phyloP scores from a whole-genome alignment of 2,888 invertebrate species.

The Eudasyphora cyanicolor region DNA sequence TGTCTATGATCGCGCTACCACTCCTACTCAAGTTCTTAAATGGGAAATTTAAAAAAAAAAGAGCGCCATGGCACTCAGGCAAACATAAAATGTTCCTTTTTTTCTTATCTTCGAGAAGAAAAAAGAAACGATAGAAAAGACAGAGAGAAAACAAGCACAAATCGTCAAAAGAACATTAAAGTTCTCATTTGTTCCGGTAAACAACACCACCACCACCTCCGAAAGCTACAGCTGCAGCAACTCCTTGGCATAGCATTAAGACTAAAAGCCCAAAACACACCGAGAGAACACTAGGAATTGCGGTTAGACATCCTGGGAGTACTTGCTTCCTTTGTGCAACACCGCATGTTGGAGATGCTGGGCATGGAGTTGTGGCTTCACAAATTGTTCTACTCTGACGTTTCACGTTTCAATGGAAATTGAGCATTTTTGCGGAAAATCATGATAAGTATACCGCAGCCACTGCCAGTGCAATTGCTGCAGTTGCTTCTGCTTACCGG shows the following conservation, averaged over 20 bases:
- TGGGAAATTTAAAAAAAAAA: too few species aligned
- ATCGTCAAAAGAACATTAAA: constrained; percentile 25
- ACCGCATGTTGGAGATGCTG: not conserved
- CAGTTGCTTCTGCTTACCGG: not conserved
- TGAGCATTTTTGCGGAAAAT: constrained; percentile 26
- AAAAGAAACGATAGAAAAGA: too few species aligned
- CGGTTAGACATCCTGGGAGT: constrained; percentile 23
- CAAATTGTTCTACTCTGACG: not conserved
- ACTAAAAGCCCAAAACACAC: not conserved
- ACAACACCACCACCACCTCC: not conserved
- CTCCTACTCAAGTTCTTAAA: not conserved
- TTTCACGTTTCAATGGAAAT: not conserved
- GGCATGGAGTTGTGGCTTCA: not conserved
- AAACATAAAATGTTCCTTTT: not conserved
- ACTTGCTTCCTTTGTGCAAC: constrained; percentile 20
- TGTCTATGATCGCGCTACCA: not conserved
- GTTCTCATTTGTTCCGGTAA: constrained; percentile 38
- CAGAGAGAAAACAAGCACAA: not conserved
- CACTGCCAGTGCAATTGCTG: too few species aligned
- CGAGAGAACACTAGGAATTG: constrained; percentile 12
- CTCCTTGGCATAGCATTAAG: too few species aligned
- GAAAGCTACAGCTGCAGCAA: not conserved
- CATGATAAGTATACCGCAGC: too few species aligned
- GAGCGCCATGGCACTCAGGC: too few species aligned
- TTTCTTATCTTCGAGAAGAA: not conserved